Base-by-base conservation (phyloP, 2,888 invertebrate genomes). In the Perithous albicinctus region DNA sequence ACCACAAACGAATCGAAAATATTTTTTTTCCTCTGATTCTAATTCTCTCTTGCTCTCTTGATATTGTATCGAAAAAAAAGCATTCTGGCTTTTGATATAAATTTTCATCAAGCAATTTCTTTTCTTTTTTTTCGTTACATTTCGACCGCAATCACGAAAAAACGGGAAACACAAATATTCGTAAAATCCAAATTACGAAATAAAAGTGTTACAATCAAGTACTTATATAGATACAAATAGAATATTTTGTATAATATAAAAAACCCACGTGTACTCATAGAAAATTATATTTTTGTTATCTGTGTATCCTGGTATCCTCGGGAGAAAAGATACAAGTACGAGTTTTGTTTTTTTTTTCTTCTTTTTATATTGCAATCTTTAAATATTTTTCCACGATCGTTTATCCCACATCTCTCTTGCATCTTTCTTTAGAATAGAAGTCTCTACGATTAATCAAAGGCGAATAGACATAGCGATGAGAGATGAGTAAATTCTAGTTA, bases 211-310 rank as follows among this genome's bases (percentile, higher is more conserved):
- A 1, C n/a, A n/a, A 41, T 41, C 2, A 43, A 43, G 2, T 43
- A 43, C 43, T 43, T 43, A 23, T 10, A 20, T 18, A 48, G 48
- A 2, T 48, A n/a, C n/a, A 48, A 48, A 20, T 48, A 20, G 10
- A 48, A 48, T 23, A 48, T 20, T 20, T 18, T 7, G 8, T 18
- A 48, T 20, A 7, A 20, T 7, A 8, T 7, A 48, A 48, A 23
- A 48, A 48, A 18, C 20, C 20, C 43, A 43, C 43, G n/a, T 43
- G 43, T 43, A 43, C 43, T 43, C 43, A 43, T 43, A 43, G n/a
- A n/a, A 43, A 43, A 43, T 43, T 43, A 43, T 43, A 43, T 64
- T 23, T 64, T 51, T 4, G 2, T 10, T 51, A 23, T 51, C 23
- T 4, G 15, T 18, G 2, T 46, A 43, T 6, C n/a, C 15, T 64